phyloP scores from a whole-genome alignment of 2,888 invertebrate genomes.

The Eristalis intricaria region DNA sequence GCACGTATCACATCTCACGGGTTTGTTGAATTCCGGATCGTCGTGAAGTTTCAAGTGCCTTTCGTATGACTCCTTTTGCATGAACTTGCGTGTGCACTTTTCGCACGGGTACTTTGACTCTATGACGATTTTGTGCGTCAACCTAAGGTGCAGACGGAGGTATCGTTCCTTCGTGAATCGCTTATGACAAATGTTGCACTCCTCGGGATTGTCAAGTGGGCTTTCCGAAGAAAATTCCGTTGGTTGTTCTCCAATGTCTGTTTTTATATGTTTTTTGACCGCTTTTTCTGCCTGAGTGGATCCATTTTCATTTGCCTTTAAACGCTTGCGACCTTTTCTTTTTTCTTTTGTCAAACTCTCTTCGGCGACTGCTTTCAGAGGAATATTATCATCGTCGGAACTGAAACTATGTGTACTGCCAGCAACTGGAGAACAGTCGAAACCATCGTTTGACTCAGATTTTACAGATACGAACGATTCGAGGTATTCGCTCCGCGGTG shows the following conservation, averaged over 20 bases:
- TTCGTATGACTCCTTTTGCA: constrained; percentile 64
- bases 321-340: not conserved
- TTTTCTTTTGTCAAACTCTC: not conserved
- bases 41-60: constrained; percentile 51
- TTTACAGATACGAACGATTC: constrained; percentile 26
- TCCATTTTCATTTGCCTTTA: not conserved
- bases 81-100: constrained; percentile 57
- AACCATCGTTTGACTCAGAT: constrained; percentile 8
- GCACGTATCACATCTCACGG: constrained; percentile 50
- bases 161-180: constrained; percentile 63
- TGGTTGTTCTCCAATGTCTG: constrained; percentile 2
- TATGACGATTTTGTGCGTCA: constrained; percentile 55
- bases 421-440: not conserved
- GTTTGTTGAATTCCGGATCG: constrained; percentile 58
- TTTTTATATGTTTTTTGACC: not conserved
- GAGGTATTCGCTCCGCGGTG: not conserved
- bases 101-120: constrained; percentile 58
- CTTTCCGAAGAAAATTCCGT: constrained; percentile 38
- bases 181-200: constrained; percentile 64
- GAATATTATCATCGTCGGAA: constrained; percentile 62
- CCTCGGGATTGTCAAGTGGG: constrained; percentile 48
- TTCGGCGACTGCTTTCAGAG: constrained; percentile 34
- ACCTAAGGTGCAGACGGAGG: constrained; percentile 47
- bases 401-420: constrained; percentile 4
- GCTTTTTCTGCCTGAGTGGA: not conserved